Percentiles rank a stretch among this genome's conserved stretches.
Conservation (phyloP, 2,113 vertebrate genomes). For the Tautogolabrus adspersus region DNA sequence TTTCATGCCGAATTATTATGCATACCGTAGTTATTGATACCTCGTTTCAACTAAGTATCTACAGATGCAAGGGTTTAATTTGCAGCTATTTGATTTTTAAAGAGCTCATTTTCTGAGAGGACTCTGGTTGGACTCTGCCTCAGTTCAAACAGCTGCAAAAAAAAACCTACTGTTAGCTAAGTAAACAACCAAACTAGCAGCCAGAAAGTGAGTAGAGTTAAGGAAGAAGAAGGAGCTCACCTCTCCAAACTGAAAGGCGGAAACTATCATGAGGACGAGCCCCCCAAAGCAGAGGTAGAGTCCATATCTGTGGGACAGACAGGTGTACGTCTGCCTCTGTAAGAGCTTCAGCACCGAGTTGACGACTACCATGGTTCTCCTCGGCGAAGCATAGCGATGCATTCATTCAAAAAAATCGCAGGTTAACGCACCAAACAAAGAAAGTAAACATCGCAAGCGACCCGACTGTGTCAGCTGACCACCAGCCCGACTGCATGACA, state of each 20-base stretch:
- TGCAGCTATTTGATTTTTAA: neutral
- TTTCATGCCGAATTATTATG: neutral
- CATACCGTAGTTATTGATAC: neutral
- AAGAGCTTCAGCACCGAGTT: slow-evolving; percentile 91
- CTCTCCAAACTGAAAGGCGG: slow-evolving; percentile 97
- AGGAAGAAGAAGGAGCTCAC: slow-evolving; percentile 76
- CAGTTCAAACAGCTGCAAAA: neutral
- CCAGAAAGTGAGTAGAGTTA: neutral
- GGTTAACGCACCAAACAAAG: neutral
- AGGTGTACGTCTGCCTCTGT: slow-evolving; percentile 97
- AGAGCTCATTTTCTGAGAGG: neutral
- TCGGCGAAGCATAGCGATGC: slow-evolving; percentile 71
- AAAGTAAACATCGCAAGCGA: slow-evolving; percentile 55
- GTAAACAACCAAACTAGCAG: neutral
- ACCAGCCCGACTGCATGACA: slow-evolving; percentile 33
- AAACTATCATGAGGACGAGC: slow-evolving; percentile 96
- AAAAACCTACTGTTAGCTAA: neutral
- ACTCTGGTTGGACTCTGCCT: neutral
- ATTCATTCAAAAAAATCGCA: slow-evolving; percentile 61
- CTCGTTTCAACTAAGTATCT: neutral
- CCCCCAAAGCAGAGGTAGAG: slow-evolving; percentile 97
- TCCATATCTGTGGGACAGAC: slow-evolving; percentile 95
- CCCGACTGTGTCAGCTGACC: slow-evolving; percentile 67
- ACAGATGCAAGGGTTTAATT: fast-evolving
- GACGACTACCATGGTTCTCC: slow-evolving; percentile 89